phyloP scores from a whole-genome alignment of 2,113 vertebrate species.

The Crocuta crocuta region DNA sequence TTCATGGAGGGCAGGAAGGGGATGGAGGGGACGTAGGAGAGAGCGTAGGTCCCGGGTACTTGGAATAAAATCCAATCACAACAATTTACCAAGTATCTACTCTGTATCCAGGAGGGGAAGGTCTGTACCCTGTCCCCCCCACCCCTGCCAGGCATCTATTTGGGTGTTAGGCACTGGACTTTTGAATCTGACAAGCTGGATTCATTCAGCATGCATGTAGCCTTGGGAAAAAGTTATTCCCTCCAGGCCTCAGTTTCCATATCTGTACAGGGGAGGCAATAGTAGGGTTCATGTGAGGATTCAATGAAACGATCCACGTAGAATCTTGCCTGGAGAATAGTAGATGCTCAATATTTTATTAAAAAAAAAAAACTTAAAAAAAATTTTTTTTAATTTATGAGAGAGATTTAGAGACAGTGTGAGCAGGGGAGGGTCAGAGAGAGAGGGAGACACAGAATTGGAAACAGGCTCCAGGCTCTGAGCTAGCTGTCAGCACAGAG shows the following conservation, averaged over 20 bases:
- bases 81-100: background rate
- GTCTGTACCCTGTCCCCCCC: background rate
- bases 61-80: background rate
- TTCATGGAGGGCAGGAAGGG: background rate
- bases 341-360: background rate
- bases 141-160: accelerated
- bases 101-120: background rate
- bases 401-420: too few relatives aligned
- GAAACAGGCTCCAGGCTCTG: too few relatives aligned
- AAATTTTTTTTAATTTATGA: too few relatives aligned
- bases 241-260: background rate
- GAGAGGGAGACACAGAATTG: too few relatives aligned
- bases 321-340: background rate
- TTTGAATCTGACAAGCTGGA: background rate
- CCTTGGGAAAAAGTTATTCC: background rate
- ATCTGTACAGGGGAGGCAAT: background rate
- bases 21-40: background rate
- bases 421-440: too few relatives aligned
- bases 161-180: background rate
- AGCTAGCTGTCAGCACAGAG: too few relatives aligned
- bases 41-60: background rate
- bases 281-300: background rate
- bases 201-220: background rate
- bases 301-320: background rate
- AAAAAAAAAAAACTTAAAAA: too few relatives aligned